Conservation (phyloP, 1,140 invertebrate species). For the Pachypsylla venusta region DNA sequence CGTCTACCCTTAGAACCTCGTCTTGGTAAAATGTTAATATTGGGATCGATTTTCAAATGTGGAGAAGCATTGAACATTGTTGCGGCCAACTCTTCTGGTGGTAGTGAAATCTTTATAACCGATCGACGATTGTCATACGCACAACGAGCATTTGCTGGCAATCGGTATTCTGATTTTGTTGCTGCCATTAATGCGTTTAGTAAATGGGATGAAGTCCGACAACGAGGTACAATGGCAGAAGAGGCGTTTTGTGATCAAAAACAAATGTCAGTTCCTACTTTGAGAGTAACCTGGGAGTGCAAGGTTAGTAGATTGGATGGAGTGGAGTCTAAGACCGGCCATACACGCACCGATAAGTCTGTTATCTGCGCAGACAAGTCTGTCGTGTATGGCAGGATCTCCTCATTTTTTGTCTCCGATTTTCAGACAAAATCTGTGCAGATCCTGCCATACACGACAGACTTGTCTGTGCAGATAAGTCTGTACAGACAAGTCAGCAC, state of each 20-base stretch:
- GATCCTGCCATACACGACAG: too few species aligned
- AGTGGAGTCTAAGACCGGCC: background rate
- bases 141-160: conserved; percentile 69
- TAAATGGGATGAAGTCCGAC: conserved; percentile 64
- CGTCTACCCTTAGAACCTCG: conserved; percentile 82
- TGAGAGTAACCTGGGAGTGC: conserved; percentile 80
- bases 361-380: too few species aligned
- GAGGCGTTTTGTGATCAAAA: conserved; percentile 78
- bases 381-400: too few species aligned
- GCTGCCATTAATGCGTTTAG: conserved; percentile 87
- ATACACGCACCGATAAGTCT: too few species aligned
- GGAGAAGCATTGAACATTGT: conserved; percentile 83
- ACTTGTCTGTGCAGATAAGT: too few species aligned
- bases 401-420: too few species aligned
- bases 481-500: too few species aligned
- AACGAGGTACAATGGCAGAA: conserved; percentile 63
- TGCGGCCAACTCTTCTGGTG: conserved; percentile 64
- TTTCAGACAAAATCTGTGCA: too few species aligned
- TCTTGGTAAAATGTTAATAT: conserved; percentile 87
- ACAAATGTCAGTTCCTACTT: conserved; percentile 69
- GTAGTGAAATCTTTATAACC: conserved; percentile 25
- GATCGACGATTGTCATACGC: conserved; percentile 50
- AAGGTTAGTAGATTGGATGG: conserved; percentile 48
- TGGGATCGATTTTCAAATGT: conserved; percentile 69
- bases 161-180: conserved; percentile 82